A percentile compares a stretch with the other conserved stretches of the same genome.
These are phyloP conservation scores for Callospermophilus lateralis DNA, from an alignment of 2,113 vertebrate genomes.

Conservation along the genomic window DNA sequence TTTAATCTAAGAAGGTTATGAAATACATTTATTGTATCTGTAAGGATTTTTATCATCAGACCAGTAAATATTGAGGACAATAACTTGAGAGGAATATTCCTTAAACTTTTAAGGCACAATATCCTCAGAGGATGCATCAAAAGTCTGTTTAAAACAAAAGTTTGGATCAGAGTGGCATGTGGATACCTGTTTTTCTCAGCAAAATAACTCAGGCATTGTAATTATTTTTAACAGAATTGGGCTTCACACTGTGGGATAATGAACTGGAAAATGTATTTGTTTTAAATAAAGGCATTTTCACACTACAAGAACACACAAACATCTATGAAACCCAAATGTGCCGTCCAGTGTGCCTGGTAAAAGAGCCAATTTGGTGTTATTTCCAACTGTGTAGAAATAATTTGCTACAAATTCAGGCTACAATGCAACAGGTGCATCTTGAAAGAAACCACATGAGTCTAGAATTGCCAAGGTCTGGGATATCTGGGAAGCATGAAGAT, in stretches of 20 bases:
- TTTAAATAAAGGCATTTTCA: constrained; percentile 85
- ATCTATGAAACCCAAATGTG: constrained; percentile 79
- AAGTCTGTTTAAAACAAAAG: constrained; percentile 76
- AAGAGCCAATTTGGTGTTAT: constrained; percentile 84
- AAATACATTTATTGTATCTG: constrained; percentile 12
- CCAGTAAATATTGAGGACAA: constrained; percentile 5
- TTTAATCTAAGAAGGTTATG: neutral
- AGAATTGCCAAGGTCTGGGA: constrained; percentile 67
- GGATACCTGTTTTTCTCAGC: constrained; percentile 82
- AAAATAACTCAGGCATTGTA: constrained; percentile 83
- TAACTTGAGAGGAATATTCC: constrained; percentile 8
- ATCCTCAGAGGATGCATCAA: constrained; percentile 49
- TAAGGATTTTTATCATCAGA: constrained; percentile 49
- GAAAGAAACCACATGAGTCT: constrained; percentile 80
- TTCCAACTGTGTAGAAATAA: constrained; percentile 85
- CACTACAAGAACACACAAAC: constrained; percentile 84
- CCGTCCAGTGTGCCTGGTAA: constrained; percentile 81
- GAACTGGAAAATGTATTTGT: constrained; percentile 86
- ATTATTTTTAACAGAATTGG: constrained; percentile 86
- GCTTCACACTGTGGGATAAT: constrained; percentile 85
- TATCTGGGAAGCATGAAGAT: constrained; percentile 74
- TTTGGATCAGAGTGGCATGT: constrained; percentile 74
- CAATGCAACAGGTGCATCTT: constrained; percentile 84
- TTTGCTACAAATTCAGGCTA: constrained; percentile 82
- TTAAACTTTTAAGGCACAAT: constrained; percentile 59